Base-by-base conservation (phyloP, 2,888 invertebrate genomes). In the Drosophila paranaensis region DNA sequence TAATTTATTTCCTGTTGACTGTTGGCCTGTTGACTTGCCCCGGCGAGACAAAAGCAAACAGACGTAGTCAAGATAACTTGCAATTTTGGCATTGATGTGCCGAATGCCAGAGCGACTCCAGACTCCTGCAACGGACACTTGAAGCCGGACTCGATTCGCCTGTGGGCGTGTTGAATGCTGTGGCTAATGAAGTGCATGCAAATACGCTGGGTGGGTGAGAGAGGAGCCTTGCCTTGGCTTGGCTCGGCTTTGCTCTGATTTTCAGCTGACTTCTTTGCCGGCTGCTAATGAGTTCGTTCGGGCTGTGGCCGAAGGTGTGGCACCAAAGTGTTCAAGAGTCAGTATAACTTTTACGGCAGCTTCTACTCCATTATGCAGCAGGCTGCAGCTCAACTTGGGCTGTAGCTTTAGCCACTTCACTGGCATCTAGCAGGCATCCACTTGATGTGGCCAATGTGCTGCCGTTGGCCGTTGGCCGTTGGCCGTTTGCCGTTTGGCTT, bases 151-250 rank as follows among this genome's bases (percentile, higher is more conserved):
- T 43, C 39, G 10, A 14, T n/a, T 35, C 30, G 35, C 42, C 45
- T 63, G 80, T 82, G 78, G 79, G 72, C 71, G 74, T 72, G 39
- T 51, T 71, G 67, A 68, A 69, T 70, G 56, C 71, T 80, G 80
- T 73, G 86, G 79, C 86, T 88, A 85, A 85, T 85, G 84, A 84
- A 88, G 84, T 84, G 84, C 79, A 85, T 88, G 84, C 88, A 88
- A 85, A 85, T 79, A 61, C 68, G 57, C 42, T 72, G 65, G 71
- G 33, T 35, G 48, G 58, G 48, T 6, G 0, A 6, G 27, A n/a
- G 39, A 40, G 54, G 20, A 20, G 2, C 20, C 20, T 20, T 20
- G 20, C 20, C 20, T 20, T 20, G 20, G 11, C 27, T 64, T 48
- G 53, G 53, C 27, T 64, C n/a, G 53, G 39, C 51, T 42, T 27